Conservation (phyloP, 2,797 vertebrate genomes). For the Sarcoramphus papa region DNA sequence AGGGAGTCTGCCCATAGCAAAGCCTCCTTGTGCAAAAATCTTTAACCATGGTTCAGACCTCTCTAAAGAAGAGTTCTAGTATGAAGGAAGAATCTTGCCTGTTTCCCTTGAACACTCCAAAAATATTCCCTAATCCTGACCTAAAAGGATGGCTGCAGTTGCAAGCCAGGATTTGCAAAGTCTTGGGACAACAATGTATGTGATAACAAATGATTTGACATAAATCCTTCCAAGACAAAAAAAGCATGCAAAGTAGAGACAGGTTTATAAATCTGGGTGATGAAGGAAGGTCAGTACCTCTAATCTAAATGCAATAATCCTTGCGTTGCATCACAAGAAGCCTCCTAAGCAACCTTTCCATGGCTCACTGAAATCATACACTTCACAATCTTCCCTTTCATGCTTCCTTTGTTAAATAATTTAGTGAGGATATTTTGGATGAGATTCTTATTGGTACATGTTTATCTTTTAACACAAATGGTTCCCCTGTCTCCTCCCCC, state of each 20-base stretch:
- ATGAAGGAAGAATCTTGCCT: background rate
- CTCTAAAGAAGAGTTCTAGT: background rate
- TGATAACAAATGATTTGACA: conserved; percentile 39
- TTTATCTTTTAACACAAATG: background rate
- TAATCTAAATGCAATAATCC: background rate
- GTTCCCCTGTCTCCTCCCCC: background rate
- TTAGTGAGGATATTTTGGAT: conserved; percentile 5
- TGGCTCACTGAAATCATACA: background rate
- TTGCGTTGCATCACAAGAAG: background rate
- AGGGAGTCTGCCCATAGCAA: background rate
- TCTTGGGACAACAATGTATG: background rate
- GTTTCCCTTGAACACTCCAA: background rate
- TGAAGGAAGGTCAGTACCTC: conserved; percentile 2
- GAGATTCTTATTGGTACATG: background rate
- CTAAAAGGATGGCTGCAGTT: background rate
- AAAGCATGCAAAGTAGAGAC: background rate
- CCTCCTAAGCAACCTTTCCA: background rate
- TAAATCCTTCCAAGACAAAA: conserved; percentile 13
- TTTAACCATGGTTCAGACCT: background rate
- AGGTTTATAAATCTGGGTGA: background rate
- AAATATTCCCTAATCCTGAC: background rate
- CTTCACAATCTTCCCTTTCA: background rate
- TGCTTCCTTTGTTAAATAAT: background rate
- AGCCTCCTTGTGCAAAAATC: background rate
- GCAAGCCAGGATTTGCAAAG: conserved; percentile 14